These are phyloP conservation scores for Melinaea menophilus DNA, from an alignment of 2,888 invertebrate genomes.

Conservation along the genomic window DNA sequence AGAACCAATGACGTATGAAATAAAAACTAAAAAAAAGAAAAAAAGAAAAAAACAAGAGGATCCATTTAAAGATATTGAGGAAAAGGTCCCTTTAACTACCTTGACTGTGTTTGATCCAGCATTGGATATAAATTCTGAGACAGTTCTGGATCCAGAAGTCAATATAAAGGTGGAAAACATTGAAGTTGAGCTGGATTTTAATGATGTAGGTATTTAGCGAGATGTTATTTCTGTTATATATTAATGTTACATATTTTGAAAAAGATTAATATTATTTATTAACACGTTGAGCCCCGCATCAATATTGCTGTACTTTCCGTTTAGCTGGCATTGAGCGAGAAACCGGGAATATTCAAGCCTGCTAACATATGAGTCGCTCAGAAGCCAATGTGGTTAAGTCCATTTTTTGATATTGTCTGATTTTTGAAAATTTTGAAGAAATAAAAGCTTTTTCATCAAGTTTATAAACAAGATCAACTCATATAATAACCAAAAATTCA, in stretches of 20 bases:
- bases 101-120: conserved; percentile 31
- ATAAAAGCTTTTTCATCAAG: too few species aligned
- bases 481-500: too few species aligned
- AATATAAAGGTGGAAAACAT: conserved; percentile 70
- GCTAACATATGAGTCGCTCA: too few species aligned
- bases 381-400: too few species aligned
- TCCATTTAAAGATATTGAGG: conserved; percentile 63
- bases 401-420: too few species aligned
- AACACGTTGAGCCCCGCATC: too few species aligned
- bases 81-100: conserved; percentile 35
- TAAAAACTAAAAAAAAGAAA: conserved; percentile 66
- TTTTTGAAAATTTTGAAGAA: too few species aligned
- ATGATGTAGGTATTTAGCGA: conserved; percentile 57
- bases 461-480: too few species aligned
- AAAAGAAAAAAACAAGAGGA: conserved; percentile 61
- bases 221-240: neutral
- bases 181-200: conserved; percentile 67
- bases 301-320: too few species aligned
- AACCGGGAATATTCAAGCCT: too few species aligned
- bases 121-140: conserved; percentile 22
- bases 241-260: neutral
- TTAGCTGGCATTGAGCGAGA: too few species aligned
- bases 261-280: too few species aligned
- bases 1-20: conserved; percentile 66
- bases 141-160: conserved; percentile 59